phyloP scores from a whole-genome alignment of 1,140 invertebrate species.

The Apolygus lucorum region DNA sequence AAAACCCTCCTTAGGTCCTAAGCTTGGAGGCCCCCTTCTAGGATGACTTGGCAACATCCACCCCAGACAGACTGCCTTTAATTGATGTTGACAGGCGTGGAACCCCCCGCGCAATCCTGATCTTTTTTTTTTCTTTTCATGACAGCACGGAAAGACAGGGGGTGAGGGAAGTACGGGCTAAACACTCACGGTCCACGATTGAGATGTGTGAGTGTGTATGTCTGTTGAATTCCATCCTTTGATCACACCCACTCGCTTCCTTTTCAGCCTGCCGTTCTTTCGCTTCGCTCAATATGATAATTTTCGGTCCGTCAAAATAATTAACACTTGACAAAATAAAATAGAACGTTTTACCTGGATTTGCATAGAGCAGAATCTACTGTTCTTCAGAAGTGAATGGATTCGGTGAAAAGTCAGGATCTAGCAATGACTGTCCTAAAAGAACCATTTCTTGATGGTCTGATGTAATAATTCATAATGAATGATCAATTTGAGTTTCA shows the following conservation, averaged over 20 bases:
- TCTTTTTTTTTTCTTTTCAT: background rate
- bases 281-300: background rate
- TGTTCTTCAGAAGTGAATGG: no score
- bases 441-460: no score
- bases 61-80: constrained; percentile 18
- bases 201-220: background rate
- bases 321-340: no score
- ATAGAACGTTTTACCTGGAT: no score
- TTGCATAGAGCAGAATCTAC: no score
- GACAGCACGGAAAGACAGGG: background rate
- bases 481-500: no score
- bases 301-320: no score
- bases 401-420: no score
- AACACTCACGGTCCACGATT: constrained; percentile 10
- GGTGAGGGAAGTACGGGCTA: background rate
- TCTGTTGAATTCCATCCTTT: background rate
- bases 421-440: no score
- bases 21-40: background rate
- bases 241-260: constrained; percentile 2
- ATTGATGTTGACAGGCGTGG: constrained; percentile 28
- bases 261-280: background rate
- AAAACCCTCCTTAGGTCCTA: background rate
- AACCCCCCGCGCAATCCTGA: background rate
- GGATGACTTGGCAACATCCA: constrained; percentile 17
- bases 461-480: no score